Evolutionary conservation across 2,113 vertebrate genomes (phyloP).

Genomic region (Scophthalmus maximus): DNA sequence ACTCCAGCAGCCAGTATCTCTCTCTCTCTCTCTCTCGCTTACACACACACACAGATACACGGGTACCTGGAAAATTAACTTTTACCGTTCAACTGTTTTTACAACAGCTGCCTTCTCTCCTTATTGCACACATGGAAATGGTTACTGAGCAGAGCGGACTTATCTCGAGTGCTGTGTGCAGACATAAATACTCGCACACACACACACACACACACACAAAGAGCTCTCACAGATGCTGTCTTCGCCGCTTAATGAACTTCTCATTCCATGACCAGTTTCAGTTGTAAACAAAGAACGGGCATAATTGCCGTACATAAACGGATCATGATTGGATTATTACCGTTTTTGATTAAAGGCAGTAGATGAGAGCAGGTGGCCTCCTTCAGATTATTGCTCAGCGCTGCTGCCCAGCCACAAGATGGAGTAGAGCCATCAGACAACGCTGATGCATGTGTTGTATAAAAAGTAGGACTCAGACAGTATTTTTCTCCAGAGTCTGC

Average conservation of each 20-base stretch:
- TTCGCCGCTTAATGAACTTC: slow-evolving; percentile 73
- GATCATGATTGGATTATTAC: slow-evolving; percentile 81
- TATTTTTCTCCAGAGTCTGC: not conserved
- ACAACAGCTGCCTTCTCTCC: not conserved
- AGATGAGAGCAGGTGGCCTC: slow-evolving; percentile 78
- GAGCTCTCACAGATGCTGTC: slow-evolving; percentile 55
- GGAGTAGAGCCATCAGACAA: slow-evolving; percentile 32
- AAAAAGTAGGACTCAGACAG: not conserved
- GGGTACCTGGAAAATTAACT: slow-evolving; percentile 28
- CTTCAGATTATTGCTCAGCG: slow-evolving; percentile 53
- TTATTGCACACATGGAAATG: not conserved
- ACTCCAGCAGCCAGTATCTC: not conserved
- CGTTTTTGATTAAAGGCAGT: slow-evolving; percentile 80
- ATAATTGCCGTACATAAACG: slow-evolving; percentile 76
- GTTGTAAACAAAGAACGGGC: slow-evolving; percentile 79
- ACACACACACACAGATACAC: slow-evolving; percentile 18
- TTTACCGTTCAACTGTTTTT: slow-evolving; percentile 3
- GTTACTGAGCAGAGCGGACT: not conserved
- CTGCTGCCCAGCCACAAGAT: slow-evolving; percentile 52
- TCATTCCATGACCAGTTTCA: slow-evolving; percentile 73
- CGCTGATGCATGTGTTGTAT: slow-evolving; percentile 10
- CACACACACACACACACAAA: slow-evolving; percentile 9
- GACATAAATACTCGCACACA: not conserved
- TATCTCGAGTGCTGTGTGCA: not conserved
- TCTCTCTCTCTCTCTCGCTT: not conserved